phyloP scores from a whole-genome alignment of 2,888 invertebrate genomes.

The Drosophila nigricruria region DNA sequence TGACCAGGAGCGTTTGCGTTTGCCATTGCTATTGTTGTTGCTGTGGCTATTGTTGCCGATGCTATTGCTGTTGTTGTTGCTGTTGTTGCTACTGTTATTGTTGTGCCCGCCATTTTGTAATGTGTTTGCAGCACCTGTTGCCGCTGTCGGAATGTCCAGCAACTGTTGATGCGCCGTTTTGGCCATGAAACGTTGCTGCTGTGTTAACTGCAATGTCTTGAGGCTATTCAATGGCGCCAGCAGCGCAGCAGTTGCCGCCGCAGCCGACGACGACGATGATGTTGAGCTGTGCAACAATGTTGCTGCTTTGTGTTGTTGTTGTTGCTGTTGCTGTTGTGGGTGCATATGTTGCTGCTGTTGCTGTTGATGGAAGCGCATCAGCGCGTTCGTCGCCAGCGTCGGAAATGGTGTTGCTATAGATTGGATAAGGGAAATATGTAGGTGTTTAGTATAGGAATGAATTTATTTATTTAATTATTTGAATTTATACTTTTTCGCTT shows the following conservation, averaged over 20 bases:
- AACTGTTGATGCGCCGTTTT: constrained; percentile 70
- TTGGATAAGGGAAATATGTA: neutral
- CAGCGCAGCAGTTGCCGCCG: constrained; percentile 55
- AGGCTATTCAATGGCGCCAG: constrained; percentile 78
- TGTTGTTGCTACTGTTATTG: constrained; percentile 23
- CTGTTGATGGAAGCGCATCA: constrained; percentile 78
- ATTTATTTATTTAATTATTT: neutral
- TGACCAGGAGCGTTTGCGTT: constrained; percentile 97
- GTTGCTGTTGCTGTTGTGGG: constrained; percentile 45
- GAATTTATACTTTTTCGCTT: too few species aligned
- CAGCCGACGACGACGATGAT: neutral
- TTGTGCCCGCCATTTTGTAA: constrained; percentile 44
- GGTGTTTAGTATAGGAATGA: neutral
- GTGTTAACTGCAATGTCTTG: constrained; percentile 77
- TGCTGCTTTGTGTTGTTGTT: constrained; percentile 49
- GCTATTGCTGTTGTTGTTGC: constrained; percentile 13
- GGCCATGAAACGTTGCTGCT: constrained; percentile 69
- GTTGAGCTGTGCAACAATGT: constrained; percentile 61
- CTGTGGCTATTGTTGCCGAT: constrained; percentile 8
- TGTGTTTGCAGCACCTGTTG: constrained; percentile 35
- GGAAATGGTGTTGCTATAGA: constrained; percentile 61
- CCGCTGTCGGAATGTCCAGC: constrained; percentile 64
- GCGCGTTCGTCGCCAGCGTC: constrained; percentile 69
- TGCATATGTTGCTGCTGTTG: constrained; percentile 50
- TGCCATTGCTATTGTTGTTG: constrained; percentile 74